Conservation (phyloP, 2,888 invertebrate genomes). For the Pandemis corylana region DNA sequence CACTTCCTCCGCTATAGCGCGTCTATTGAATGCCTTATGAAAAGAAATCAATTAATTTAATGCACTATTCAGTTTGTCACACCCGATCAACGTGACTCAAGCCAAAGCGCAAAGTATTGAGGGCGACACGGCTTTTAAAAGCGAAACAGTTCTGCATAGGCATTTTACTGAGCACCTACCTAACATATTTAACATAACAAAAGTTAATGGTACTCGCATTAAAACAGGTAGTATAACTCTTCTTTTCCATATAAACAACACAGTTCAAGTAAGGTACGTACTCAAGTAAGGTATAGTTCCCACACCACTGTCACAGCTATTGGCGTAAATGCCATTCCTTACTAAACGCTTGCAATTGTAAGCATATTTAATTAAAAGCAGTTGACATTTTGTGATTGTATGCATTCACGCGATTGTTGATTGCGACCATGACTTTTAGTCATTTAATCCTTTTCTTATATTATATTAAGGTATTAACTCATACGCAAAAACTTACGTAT, state of each 20-base stretch:
- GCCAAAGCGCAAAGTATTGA: slow-evolving; percentile 43
- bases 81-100: slow-evolving; percentile 56
- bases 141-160: slow-evolving; percentile 5
- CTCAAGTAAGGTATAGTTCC: not conserved
- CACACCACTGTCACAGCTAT: not conserved
- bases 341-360: slow-evolving; percentile 6
- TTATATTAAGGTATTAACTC: slow-evolving; percentile 15
- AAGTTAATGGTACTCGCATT: not conserved
- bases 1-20: slow-evolving; percentile 59
- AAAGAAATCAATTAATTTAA: slow-evolving; percentile 66
- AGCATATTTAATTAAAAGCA: slow-evolving; percentile 22
- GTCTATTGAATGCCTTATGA: slow-evolving; percentile 56
- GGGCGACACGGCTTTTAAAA: slow-evolving; percentile 8
- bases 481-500: not conserved
- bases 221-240: not conserved
- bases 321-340: not conserved
- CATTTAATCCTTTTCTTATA: slow-evolving; percentile 32
- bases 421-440: slow-evolving; percentile 35
- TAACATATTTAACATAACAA: not conserved
- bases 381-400: slow-evolving; percentile 36
- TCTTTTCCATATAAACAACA: not conserved
- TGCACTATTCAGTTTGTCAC: slow-evolving; percentile 60
- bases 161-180: not conserved
- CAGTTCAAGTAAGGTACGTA: not conserved
- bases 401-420: slow-evolving; percentile 32